Percentiles rank a stretch among this genome's conserved stretches.
Conservation (phyloP, 2,113 vertebrate species). For the Silurus glanis region DNA sequence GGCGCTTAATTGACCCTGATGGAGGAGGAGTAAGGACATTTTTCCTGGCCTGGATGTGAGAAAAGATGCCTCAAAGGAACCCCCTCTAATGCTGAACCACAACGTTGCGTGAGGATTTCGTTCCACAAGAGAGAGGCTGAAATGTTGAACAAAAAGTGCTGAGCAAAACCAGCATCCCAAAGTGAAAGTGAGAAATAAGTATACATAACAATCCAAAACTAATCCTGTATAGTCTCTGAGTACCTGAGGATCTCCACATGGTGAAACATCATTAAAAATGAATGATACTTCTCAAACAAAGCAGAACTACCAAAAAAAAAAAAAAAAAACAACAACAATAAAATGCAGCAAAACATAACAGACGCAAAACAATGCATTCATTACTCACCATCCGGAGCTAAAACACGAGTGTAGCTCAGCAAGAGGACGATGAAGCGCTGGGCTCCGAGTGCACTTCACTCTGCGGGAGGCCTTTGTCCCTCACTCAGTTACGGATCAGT, state of each 20-base stretch:
- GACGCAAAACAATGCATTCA: neutral
- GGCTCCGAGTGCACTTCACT: constrained; percentile 38
- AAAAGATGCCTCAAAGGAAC: constrained; percentile 8
- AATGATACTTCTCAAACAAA: neutral
- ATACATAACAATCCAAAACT: neutral
- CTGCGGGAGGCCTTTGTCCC: constrained; percentile 62
- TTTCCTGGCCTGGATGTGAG: constrained; percentile 28
- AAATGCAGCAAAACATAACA: neutral
- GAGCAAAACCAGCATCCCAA: neutral
- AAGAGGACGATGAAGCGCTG: constrained; percentile 11
- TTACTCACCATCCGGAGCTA: constrained; percentile 29
- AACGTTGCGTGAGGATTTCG: constrained; percentile 18
- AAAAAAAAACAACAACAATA: neutral
- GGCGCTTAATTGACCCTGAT: neutral
- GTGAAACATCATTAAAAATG: neutral
- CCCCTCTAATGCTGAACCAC: constrained; percentile 42
- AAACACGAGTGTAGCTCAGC: neutral
- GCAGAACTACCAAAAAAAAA: neutral
- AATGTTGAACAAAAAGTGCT: neutral
- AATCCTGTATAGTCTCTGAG: neutral
- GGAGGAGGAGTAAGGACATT: neutral
- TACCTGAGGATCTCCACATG: neutral
- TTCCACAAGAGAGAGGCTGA: constrained; percentile 21
- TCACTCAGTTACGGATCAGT: constrained; percentile 62
- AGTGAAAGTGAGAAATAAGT: neutral